Conservation (phyloP, 2,113 vertebrate species). For the Nycticorax nycticorax region DNA sequence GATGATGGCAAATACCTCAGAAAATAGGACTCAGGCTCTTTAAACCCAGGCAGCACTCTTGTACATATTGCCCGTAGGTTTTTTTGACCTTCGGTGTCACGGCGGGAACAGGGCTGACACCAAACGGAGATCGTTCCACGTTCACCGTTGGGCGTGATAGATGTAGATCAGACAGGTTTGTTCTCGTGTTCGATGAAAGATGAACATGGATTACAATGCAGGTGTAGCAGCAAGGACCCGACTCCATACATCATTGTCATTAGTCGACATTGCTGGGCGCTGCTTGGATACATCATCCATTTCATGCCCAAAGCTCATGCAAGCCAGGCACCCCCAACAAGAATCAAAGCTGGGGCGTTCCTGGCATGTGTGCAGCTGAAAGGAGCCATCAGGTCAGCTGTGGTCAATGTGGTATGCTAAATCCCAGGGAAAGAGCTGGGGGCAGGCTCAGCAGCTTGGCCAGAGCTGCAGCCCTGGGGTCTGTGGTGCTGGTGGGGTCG, state of each 20-base stretch:
- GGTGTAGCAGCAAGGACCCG: background rate
- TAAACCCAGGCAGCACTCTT: background rate
- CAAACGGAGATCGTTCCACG: fast-evolving
- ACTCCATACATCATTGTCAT: background rate
- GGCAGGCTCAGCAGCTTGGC: background rate
- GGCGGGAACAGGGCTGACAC: background rate
- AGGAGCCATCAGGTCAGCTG: background rate
- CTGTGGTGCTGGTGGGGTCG: background rate
- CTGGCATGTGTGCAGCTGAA: fast-evolving
- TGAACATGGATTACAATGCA: background rate
- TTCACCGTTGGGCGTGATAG: background rate
- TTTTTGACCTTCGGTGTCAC: background rate
- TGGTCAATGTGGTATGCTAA: background rate
- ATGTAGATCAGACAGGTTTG: background rate
- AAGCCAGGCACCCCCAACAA: background rate
- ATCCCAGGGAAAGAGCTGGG: background rate
- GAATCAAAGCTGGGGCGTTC: background rate
- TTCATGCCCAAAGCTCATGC: fast-evolving
- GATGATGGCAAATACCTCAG: background rate
- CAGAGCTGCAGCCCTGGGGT: background rate
- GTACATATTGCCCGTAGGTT: background rate
- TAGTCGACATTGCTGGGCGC: fast-evolving
- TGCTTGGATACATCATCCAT: background rate
- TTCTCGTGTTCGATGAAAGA: background rate
- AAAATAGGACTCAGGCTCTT: background rate